Base-by-base conservation (phyloP, 2,113 vertebrate species). In the Stegastes partitus region DNA sequence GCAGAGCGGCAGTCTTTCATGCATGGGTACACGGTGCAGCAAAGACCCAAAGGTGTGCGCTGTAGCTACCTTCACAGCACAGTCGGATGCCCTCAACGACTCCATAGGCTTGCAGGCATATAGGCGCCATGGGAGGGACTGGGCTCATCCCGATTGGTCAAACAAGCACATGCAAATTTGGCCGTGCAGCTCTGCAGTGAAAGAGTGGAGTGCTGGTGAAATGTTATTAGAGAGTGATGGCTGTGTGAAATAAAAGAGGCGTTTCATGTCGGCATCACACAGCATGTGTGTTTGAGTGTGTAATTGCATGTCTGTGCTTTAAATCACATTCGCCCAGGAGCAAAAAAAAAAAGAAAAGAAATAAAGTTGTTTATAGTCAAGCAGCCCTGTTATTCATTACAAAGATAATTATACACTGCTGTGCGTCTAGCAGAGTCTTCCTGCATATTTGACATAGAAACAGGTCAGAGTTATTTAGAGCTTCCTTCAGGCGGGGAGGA, bases 101-200 rank as follows among this genome's bases (percentile, higher is more conserved):
- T 74, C 22, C 51, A 4, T 19, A 28, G 16, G 11, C 61, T 23
- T 45, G 51, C 11, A 21, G 22, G 68, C 16, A 51, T 69, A 62
- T 42, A 21, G 68, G 51, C 45, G 28, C 23, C 67, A 53, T 15
- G 62, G 74, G 79, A 51, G 45, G 71, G 23, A 49, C 44, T 19
- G 34, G 28, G 55, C 44, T 65, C 18, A 9, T 69, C 19, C 50
- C 74, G 58, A 82, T 42, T 70, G 80, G 74, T 68, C 65, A 7
- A 62, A 44, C 22, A 58, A 62, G 37, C 11, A 14, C 18, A 50
- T 75, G 45, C 50, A 70, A 45, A 79, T 81, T 67, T 86, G 15
- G 61, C 64, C n/a, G 45, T 45, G 71, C 53, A 31, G 67, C 68
- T 77, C 59, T 77, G 86, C 73, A 77, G 76, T 58, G 44, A 47